A percentile compares a stretch with the other conserved stretches of the same genome.
phyloP scores from a whole-genome alignment of 2,113 vertebrate genomes.

The Struthidea cinerea region DNA sequence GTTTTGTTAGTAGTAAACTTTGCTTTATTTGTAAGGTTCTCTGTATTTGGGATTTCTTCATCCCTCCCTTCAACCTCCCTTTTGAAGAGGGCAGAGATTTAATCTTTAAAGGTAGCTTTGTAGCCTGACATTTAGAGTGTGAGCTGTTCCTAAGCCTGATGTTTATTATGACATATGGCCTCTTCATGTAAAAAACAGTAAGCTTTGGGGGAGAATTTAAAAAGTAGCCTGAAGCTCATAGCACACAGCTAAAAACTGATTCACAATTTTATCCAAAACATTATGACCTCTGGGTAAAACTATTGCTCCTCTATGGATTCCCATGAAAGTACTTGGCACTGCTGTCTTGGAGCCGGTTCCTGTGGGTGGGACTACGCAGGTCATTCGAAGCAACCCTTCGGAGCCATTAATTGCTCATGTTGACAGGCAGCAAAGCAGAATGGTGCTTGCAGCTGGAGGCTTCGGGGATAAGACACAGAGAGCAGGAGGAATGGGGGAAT shows the following conservation, averaged over 20 bases:
- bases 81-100: conserved; percentile 64
- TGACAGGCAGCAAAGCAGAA: conserved; percentile 22
- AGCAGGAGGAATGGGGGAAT: background rate
- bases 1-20: conserved; percentile 63
- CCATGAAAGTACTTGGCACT: background rate
- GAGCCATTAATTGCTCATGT: conserved; percentile 1
- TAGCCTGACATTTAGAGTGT: conserved; percentile 68
- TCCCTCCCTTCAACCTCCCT: conserved; percentile 15
- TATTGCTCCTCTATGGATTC: background rate
- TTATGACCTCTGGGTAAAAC: conserved; percentile 20
- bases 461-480: background rate
- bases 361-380: background rate
- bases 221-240: conserved; percentile 13
- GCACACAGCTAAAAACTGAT: background rate
- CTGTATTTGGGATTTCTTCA: conserved; percentile 42
- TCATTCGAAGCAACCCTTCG: background rate
- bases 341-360: background rate
- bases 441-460: background rate
- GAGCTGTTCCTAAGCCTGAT: conserved; percentile 44
- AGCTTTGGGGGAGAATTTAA: conserved; percentile 55
- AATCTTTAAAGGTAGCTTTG: conserved; percentile 65
- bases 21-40: conserved; percentile 50
- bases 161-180: conserved; percentile 50
- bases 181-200: conserved; percentile 47
- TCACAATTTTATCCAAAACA: conserved; percentile 53